Evolutionary conservation across 2,797 vertebrate species (phyloP), one percentile per base, ranked within the genome.

Genomic region (Hozukius guyotensis): DNA sequence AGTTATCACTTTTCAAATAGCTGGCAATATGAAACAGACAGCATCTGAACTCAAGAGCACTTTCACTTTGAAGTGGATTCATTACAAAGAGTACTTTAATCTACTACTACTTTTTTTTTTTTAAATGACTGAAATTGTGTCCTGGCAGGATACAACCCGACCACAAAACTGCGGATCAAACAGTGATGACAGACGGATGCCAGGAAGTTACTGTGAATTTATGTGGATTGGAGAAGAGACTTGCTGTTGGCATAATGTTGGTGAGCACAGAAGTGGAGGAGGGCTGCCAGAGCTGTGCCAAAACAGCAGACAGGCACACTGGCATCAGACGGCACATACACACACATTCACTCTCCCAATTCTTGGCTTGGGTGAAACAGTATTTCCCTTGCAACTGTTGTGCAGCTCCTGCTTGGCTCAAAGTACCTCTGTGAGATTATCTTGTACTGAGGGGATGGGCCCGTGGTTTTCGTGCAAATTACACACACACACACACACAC

Each of bases 381-480:
- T 18, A 3, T 53, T 89, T 84, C 77, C 77, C 78, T 65, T 84
- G 77, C 81, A 84, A 84, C 81, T 83, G 85, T 69, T 83, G 64
- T 34, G 72, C 31, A 3, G 80, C 66, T 68, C 63, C 82, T 52
- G 57, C 42, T 77, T 80, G 72, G 74, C 72, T 81, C 52, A 9
- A 4, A 8, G 34, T 5, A 1, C 16, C 63, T 77, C 36, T 14
- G 62, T 20, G 69, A 78, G 74, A 84, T 86, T 71, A 86, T 74
- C 60, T 67, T 70, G 59, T 80, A 32, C 9, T 8, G 61, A 68
- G 22, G 46, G 31, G 66, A 49, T 4, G 56, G 57, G 29, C 3
- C 57, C 6, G 1, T 59, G 10, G 34, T 74, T 74, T 52, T 66
- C 32, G 25, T 56, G 38, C n/a, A 68, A 74, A 29, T 59, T 29